Evolutionary conservation across 2,113 vertebrate genomes (phyloP).

Genomic region (Pagrus major): DNA sequence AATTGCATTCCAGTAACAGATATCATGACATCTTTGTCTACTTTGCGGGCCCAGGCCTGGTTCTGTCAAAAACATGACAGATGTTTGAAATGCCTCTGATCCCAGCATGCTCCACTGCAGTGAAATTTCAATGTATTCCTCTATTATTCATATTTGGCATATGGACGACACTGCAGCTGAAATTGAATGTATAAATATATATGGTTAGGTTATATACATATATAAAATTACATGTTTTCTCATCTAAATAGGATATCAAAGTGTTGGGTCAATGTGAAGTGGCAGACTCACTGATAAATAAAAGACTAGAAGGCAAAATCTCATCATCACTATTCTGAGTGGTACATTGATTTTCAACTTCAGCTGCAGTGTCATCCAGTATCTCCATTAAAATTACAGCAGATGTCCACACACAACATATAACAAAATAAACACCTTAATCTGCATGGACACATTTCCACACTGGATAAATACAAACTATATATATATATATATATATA

Average conservation of each 20-base stretch:
- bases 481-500: no score
- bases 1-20: slow-evolving; percentile 26
- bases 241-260: background rate
- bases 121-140: slow-evolving; percentile 18
- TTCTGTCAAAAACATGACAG: slow-evolving; percentile 59
- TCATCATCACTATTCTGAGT: background rate
- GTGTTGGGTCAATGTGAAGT: slow-evolving; percentile 17
- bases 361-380: background rate
- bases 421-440: background rate
- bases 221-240: slow-evolving; percentile 36
- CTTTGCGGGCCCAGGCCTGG: slow-evolving; percentile 26
- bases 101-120: slow-evolving; percentile 12
- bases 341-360: slow-evolving; percentile 26
- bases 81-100: slow-evolving; percentile 48
- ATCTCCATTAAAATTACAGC: background rate
- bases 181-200: no score
- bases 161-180: no score
- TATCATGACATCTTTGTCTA: background rate
- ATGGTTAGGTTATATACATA: no score
- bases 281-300: slow-evolving; percentile 19
- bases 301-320: slow-evolving; percentile 12
- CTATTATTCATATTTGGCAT: slow-evolving; percentile 23
- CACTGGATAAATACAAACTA: background rate
- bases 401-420: background rate
- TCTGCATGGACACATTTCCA: background rate